These are phyloP conservation scores for Eunapius fragilis DNA, from an alignment of 37 sponge, comb jelly and placozoan species.

Conservation along the genomic window DNA sequence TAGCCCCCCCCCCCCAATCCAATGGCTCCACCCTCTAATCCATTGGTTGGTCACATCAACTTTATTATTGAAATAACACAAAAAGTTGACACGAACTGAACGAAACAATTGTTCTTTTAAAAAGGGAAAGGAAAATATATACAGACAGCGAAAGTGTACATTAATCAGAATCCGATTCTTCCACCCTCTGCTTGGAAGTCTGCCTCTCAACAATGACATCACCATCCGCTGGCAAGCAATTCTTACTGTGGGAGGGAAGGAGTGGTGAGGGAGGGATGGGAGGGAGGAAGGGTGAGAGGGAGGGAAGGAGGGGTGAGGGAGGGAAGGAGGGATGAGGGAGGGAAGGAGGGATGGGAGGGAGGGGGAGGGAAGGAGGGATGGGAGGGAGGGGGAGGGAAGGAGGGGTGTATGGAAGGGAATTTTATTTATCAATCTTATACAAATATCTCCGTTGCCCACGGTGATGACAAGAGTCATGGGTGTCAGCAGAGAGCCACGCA, in stretches of 20 bases:
- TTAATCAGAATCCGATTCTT: background rate
- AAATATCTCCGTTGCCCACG: too few relatives aligned
- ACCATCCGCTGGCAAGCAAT: background rate
- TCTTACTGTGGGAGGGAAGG: background rate
- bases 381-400: background rate
- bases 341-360: background rate
- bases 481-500: too few relatives aligned
- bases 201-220: background rate
- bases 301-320: background rate
- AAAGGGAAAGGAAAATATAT: background rate
- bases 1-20: too few relatives aligned
- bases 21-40: background rate
- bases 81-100: background rate
- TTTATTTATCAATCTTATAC: too few relatives aligned
- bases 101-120: background rate
- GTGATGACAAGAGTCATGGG: too few relatives aligned
- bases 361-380: background rate
- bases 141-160: background rate
- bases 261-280: background rate
- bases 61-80: background rate
- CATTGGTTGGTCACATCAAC: background rate
- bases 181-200: background rate
- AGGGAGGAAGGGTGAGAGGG: background rate
- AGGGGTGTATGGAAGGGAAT: conserved; percentile 15
- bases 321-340: background rate